Percentiles rank a stretch among this genome's conserved stretches.
Conservation (phyloP, 2,888 invertebrate species). For the Petrolisthes cinctipes region DNA sequence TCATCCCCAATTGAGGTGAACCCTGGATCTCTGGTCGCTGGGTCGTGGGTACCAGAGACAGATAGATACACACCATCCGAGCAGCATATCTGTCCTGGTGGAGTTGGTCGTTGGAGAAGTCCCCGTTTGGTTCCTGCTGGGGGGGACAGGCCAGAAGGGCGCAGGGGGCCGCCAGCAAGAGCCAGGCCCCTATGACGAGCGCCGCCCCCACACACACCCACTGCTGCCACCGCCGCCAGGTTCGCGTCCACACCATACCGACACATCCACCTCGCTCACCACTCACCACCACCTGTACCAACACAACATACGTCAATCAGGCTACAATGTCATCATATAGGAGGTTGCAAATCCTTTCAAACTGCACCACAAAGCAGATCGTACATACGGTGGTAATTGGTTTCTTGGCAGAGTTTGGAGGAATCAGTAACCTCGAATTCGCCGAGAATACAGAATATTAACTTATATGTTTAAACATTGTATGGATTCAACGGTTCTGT, state of each 20-base stretch:
- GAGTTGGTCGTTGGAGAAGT: background rate
- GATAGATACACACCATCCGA: conserved; percentile 26
- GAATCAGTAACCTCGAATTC: too few relatives aligned
- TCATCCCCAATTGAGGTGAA: conserved; percentile 55
- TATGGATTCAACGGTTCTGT: too few relatives aligned
- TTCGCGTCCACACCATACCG: conserved; percentile 52
- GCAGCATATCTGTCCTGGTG: conserved; percentile 25
- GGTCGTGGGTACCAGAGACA: conserved; percentile 28
- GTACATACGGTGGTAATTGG: too few relatives aligned
- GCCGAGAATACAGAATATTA: too few relatives aligned
- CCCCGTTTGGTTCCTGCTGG: conserved; percentile 20
- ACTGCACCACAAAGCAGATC: too few relatives aligned
- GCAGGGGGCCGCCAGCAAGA: conserved; percentile 55
- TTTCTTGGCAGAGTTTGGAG: too few relatives aligned
- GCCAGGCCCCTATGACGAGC: conserved; percentile 49
- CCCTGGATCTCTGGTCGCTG: conserved; percentile 49
- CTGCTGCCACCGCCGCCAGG: conserved; percentile 57
- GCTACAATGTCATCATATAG: background rate
- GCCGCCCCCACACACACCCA: conserved; percentile 47
- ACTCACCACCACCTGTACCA: conserved; percentile 39
- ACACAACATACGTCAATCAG: background rate
- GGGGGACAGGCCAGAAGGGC: conserved; percentile 53
- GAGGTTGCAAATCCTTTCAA: too few relatives aligned
- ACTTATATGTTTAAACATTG: too few relatives aligned
- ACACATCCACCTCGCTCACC: conserved; percentile 42